These are phyloP conservation scores for Myrmecophaga tridactyla DNA, from an alignment of 2,113 vertebrate species.

Conservation along the genomic window DNA sequence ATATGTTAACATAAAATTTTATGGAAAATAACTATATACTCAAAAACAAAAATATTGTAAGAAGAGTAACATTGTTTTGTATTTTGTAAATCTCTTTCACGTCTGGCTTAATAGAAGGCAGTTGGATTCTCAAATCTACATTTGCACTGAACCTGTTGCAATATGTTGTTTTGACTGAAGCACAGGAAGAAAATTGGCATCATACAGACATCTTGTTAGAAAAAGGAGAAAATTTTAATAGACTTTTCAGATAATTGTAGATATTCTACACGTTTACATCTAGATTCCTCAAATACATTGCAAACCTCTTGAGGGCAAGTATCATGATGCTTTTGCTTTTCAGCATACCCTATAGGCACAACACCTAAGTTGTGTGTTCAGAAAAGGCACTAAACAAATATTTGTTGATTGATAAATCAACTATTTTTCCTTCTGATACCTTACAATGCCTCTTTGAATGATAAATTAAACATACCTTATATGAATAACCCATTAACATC, in stretches of 20 bases:
- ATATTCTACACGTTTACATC: neutral
- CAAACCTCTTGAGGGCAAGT: neutral
- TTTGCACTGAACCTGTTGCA: neutral
- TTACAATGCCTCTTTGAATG: neutral
- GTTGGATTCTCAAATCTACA: neutral
- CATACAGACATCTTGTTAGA: neutral
- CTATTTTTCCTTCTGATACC: conserved; percentile 17
- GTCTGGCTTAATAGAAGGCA: neutral
- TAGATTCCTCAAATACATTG: neutral
- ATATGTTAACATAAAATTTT: conserved; percentile 32
- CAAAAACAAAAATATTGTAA: conserved; percentile 5
- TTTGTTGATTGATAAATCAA: neutral
- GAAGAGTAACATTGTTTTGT: neutral
- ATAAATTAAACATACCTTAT: neutral
- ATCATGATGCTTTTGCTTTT: neutral
- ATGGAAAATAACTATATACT: conserved; percentile 33
- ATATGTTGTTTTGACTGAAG: neutral
- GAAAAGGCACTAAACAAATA: neutral
- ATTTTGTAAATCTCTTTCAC: conserved; percentile 35
- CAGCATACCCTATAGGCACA: neutral
- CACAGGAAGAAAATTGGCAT: conserved; percentile 20
- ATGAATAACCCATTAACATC: neutral
- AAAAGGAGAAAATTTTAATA: neutral
- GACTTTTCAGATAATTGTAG: neutral
- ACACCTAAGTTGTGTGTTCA: neutral